Conservation (phyloP, 1,140 invertebrate genomes). For the Drosophila triauraria region DNA sequence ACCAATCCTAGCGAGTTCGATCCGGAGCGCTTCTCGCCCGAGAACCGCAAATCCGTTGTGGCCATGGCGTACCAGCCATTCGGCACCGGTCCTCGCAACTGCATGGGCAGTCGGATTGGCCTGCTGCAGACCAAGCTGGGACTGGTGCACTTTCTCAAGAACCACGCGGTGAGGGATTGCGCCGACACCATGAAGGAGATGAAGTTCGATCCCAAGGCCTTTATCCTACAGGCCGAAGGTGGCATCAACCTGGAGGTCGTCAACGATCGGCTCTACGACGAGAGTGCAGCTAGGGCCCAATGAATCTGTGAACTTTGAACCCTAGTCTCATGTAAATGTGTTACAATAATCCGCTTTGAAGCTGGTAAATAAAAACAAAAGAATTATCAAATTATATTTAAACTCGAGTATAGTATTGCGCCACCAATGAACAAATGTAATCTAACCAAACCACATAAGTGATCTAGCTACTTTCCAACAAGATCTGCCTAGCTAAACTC, state of each 20-base stretch:
- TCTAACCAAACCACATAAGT: background rate
- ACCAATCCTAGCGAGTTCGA: constrained; percentile 89
- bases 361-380: constrained; percentile 21
- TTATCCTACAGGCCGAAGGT: constrained; percentile 54
- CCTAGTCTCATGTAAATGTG: background rate
- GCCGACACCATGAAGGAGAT: constrained; percentile 52
- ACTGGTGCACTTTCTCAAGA: constrained; percentile 73
- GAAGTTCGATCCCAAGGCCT: constrained; percentile 63
- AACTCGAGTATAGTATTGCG: constrained; percentile 24
- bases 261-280: constrained; percentile 67
- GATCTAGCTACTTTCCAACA: too few relatives aligned
- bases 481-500: too few relatives aligned
- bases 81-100: constrained; percentile 91
- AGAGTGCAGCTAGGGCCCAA: constrained; percentile 4
- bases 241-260: constrained; percentile 69
- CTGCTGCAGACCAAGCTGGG: constrained; percentile 76
- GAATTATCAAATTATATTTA: constrained; percentile 28
- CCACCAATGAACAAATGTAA: constrained; percentile 47
- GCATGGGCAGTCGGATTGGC: constrained; percentile 88
- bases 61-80: constrained; percentile 90
- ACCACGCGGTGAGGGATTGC: constrained; percentile 59
- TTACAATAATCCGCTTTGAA: constrained; percentile 5
- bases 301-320: constrained; percentile 1
- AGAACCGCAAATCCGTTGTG: constrained; percentile 83
- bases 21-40: constrained; percentile 88